A percentile compares a stretch with the other conserved stretches of the same genome.
Evolutionary conservation across 2,797 vertebrate species (phyloP).

Genomic region (Danio kyathit): DNA sequence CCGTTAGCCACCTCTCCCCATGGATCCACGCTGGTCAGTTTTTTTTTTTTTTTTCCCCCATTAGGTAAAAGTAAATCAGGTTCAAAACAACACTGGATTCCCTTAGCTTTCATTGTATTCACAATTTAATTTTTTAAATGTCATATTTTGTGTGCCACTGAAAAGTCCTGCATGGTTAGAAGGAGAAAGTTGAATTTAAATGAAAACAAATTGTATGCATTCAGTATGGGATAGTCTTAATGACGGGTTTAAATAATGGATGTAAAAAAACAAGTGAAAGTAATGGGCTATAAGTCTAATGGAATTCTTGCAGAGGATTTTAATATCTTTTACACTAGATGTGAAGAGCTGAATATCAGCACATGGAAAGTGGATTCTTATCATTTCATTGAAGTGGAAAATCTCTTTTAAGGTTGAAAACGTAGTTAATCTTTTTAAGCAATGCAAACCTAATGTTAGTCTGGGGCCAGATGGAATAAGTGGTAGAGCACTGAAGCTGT

Average conservation of each 20-base stretch:
- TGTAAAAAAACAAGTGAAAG: no score
- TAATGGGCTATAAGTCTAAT: neutral
- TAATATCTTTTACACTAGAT: neutral
- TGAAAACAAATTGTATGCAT: neutral
- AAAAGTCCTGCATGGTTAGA: neutral
- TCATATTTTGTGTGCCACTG: neutral
- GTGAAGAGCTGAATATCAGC: neutral
- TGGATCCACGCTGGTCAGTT: conserved; percentile 86
- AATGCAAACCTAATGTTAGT: neutral
- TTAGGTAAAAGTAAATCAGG: neutral
- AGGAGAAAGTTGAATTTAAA: neutral
- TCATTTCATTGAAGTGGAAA: no score
- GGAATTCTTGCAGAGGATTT: no score
- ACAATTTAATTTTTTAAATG: no score
- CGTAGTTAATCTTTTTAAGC: neutral
- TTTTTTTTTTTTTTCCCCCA: neutral
- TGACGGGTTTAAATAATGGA: neutral
- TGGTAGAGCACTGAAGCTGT: no score
- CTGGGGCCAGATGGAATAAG: no score
- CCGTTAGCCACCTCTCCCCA: conserved; percentile 89
- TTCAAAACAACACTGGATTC: neutral
- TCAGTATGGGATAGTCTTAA: neutral
- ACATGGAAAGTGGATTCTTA: neutral
- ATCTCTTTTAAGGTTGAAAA: neutral
- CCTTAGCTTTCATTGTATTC: neutral